Evolutionary conservation across 2,888 invertebrate genomes (phyloP).

Genomic region (Leptarthrus brevirostris): DNA sequence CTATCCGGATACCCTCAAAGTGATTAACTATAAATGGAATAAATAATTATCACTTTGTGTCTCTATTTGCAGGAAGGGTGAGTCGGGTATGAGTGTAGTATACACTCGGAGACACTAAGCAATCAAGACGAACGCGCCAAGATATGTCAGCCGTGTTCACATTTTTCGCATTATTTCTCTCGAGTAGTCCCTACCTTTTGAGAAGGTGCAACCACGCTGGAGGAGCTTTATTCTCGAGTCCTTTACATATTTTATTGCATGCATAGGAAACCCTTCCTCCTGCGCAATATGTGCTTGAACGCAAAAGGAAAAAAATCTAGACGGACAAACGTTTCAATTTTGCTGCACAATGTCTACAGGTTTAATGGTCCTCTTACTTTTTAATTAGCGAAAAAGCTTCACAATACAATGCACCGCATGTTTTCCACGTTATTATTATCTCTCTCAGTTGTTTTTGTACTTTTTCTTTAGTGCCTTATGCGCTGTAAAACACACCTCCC

Average conservation of each 20-base stretch:
- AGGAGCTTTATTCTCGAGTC: neutral
- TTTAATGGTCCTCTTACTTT: constrained; percentile 4
- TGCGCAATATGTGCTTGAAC: neutral
- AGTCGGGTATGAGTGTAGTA: neutral
- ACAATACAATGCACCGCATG: neutral
- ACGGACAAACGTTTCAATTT: constrained; percentile 18
- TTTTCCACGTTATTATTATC: neutral
- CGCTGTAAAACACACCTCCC: neutral
- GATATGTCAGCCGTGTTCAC: neutral
- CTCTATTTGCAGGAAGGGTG: neutral
- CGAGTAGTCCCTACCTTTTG: neutral
- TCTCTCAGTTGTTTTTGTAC: neutral
- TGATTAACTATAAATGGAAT: constrained; percentile 1
- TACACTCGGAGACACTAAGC: neutral
- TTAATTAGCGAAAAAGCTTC: constrained; percentile 18
- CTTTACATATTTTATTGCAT: neutral
- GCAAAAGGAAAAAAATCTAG: neutral
- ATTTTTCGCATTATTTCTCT: neutral
- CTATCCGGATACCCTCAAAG: neutral
- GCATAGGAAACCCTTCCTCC: neutral
- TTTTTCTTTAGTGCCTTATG: neutral
- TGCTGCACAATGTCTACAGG: neutral
- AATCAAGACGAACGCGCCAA: neutral
- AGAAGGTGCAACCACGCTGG: neutral
- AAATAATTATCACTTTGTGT: neutral